A percentile compares a stretch with the other conserved stretches of the same genome.
phyloP scores from a whole-genome alignment of 2,113 vertebrate genomes.

The Calonectris borealis region DNA sequence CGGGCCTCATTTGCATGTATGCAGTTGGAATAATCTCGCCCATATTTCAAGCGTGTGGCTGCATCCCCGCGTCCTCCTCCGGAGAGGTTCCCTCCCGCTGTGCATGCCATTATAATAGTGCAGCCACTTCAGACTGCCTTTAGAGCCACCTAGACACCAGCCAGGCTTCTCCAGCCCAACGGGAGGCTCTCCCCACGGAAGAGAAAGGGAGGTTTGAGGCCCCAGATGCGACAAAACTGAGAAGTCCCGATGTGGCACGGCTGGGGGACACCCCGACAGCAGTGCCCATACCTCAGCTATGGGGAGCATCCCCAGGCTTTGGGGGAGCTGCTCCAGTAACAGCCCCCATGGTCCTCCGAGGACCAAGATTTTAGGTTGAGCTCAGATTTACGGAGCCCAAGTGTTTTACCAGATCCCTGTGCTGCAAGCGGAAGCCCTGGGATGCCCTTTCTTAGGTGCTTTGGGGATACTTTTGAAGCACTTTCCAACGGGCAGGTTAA shows the following conservation, averaged over 20 bases:
- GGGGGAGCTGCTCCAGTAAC: neutral
- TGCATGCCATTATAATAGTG: neutral
- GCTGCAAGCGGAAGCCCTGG: no score
- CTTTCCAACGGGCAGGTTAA: neutral
- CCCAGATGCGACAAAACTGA: accelerated
- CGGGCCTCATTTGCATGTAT: constrained; percentile 74
- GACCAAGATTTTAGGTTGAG: neutral
- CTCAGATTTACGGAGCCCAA: neutral
- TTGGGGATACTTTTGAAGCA: neutral
- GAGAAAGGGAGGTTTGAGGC: neutral
- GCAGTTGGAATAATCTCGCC: constrained; percentile 64
- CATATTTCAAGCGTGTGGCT: constrained; percentile 54
- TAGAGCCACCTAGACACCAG: constrained; percentile 5
- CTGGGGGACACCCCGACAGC: accelerated
- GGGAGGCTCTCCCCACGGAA: neutral
- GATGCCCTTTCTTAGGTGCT: neutral
- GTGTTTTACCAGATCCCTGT: accelerated
- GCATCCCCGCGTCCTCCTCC: constrained; percentile 21
- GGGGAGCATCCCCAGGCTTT: neutral
- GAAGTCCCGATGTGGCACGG: accelerated
- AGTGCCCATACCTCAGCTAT: accelerated
- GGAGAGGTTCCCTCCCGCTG: constrained; percentile 23
- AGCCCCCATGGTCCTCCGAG: neutral
- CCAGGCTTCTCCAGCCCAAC: neutral
- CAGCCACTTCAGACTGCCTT: constrained; percentile 22